Conservation (phyloP, 2,888 invertebrate species). For the Oeneis ivallda region DNA sequence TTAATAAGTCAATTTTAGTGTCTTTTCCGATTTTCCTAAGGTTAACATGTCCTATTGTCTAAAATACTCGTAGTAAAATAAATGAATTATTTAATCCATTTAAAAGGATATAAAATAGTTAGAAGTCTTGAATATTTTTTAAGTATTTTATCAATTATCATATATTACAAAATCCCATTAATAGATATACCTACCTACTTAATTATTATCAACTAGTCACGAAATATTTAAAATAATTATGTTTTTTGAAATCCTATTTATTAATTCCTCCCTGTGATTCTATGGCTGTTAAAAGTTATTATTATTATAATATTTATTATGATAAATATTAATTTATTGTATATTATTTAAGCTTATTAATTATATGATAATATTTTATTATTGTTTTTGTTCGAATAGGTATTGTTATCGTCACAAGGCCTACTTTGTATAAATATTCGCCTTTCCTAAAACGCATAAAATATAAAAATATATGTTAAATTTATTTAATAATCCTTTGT, state of each 20-base stretch:
- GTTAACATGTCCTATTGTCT: slow-evolving; percentile 8
- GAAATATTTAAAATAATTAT: neutral
- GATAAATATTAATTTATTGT: neutral
- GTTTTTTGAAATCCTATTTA: slow-evolving; percentile 3
- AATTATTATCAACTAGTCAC: neutral
- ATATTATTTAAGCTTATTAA: slow-evolving; percentile 26
- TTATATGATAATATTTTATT: slow-evolving; percentile 19
- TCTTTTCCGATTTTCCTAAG: slow-evolving; percentile 26
- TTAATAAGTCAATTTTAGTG: slow-evolving; percentile 29
- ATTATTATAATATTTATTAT: slow-evolving; percentile 33
- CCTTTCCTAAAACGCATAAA: neutral
- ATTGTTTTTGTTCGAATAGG: slow-evolving; percentile 23
- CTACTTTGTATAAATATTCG: slow-evolving; percentile 6
- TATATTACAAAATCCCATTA: neutral
- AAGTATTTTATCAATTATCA: neutral
- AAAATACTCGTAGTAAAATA: neutral
- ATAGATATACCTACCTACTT: neutral
- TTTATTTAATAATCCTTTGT: neutral
- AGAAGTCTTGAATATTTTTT: neutral
- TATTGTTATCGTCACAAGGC: slow-evolving; percentile 21
- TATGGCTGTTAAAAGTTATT: slow-evolving; percentile 57
- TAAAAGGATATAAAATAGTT: neutral
- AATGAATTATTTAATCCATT: slow-evolving; percentile 1
- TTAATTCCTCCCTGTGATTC: slow-evolving; percentile 57
- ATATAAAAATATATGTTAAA: neutral